A percentile compares a stretch with the other conserved stretches of the same genome.
These are phyloP conservation scores for Conopomorpha cramerella DNA, from an alignment of 1,140 invertebrate genomes.

Conservation along the genomic window DNA sequence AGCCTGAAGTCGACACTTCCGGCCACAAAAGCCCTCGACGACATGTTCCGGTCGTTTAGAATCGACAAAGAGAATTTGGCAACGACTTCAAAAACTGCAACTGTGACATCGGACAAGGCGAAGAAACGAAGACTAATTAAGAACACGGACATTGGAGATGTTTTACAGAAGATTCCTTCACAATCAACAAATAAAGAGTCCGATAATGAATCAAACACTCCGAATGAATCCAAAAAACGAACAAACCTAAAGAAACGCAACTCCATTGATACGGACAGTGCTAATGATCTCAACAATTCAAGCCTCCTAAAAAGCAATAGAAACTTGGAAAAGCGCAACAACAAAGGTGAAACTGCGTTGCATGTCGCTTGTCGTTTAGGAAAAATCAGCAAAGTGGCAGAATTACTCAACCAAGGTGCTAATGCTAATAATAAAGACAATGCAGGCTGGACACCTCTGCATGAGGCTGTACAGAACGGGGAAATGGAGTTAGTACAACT, in stretches of 20 bases:
- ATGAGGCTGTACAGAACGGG: conserved; percentile 71
- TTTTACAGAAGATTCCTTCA: too few relatives aligned
- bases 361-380: conserved; percentile 63
- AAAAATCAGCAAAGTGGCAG: conserved; percentile 55
- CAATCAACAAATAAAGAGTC: too few relatives aligned
- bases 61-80: conserved; percentile 5
- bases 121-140: not conserved
- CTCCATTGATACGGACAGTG: not conserved
- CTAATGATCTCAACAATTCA: not conserved
- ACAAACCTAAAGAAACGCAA: not conserved
- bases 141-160: not conserved
- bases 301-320: conserved; percentile 33
- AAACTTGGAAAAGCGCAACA: conserved; percentile 46
- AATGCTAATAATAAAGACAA: conserved; percentile 76
- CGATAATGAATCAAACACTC: not conserved
- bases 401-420: conserved; percentile 65
- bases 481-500: conserved; percentile 62
- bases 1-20: conserved; percentile 17
- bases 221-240: not conserved
- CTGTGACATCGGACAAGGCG: not conserved
- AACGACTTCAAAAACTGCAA: conserved; percentile 3
- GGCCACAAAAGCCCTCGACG: conserved; percentile 19
- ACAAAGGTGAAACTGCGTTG: conserved; percentile 64
- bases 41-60: conserved; percentile 18
- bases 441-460: conserved; percentile 78